Evolutionary conservation across 2,113 vertebrate genomes (phyloP).

Genomic region (Eretmodus cyanostictus): DNA sequence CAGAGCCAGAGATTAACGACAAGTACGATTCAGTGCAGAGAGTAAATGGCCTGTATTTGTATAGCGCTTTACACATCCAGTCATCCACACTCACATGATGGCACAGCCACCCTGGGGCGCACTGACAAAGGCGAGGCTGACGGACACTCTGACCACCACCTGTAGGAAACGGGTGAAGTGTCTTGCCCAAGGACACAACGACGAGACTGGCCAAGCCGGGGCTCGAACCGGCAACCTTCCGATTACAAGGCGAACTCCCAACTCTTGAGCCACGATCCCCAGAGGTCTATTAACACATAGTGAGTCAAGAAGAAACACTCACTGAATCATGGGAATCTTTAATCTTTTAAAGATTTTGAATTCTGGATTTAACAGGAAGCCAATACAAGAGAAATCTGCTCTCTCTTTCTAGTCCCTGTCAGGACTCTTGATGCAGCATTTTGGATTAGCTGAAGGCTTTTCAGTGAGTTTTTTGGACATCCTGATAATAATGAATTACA

Average conservation of each 20-base stretch:
- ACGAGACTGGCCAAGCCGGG: accelerated
- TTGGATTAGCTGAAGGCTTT: accelerated
- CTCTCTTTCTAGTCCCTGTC: not conserved
- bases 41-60: not conserved
- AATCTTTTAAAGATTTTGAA: not conserved
- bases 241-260: accelerated
- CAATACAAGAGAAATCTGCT: not conserved
- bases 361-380: not conserved
- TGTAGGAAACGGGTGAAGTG: accelerated
- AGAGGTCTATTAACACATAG: not conserved
- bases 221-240: not conserved
- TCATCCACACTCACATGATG: not conserved
- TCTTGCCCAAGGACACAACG: not conserved
- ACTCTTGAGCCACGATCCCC: accelerated
- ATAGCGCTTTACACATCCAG: not conserved
- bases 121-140: not conserved
- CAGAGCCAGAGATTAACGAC: not conserved
- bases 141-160: not conserved
- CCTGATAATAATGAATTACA: not conserved
- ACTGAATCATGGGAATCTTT: not conserved
- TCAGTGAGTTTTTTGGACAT: accelerated
- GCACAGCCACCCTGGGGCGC: not conserved
- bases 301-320: not conserved
- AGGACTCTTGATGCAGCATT: not conserved
- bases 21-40: not conserved